phyloP scores from a whole-genome alignment of 2,888 invertebrate species.

The Sarcophaga subvicina region DNA sequence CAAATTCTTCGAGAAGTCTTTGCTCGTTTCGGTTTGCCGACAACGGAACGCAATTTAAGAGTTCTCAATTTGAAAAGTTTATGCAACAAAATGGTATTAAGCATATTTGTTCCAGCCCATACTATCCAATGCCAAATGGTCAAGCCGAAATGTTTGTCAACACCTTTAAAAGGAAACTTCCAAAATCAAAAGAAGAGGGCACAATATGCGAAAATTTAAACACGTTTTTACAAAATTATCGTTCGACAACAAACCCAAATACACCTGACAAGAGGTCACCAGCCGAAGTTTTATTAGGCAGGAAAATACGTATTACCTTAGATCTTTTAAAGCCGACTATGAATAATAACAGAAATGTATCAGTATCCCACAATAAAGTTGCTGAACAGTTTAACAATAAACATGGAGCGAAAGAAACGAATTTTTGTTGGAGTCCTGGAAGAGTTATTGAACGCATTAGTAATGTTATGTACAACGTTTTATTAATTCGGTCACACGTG shows the following conservation, averaged over 20 bases:
- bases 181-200: conserved; percentile 65
- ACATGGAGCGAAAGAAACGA: too few species aligned
- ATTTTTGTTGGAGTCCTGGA: too few species aligned
- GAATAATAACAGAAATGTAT: neutral
- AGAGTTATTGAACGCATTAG: too few species aligned
- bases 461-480: too few species aligned
- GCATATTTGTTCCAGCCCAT: conserved; percentile 47
- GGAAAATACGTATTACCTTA: conserved; percentile 61
- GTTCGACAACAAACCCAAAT: conserved; percentile 68
- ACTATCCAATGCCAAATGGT: too few species aligned
- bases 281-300: conserved; percentile 66
- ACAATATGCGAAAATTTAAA: conserved; percentile 62
- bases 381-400: too few species aligned
- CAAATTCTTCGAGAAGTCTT: conserved; percentile 2
- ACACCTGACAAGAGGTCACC: conserved; percentile 62
- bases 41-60: too few species aligned
- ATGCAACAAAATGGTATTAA: conserved; percentile 44
- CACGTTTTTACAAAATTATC: conserved; percentile 65
- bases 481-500: too few species aligned
- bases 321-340: conserved; percentile 62
- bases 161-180: conserved; percentile 62
- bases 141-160: too few species aligned
- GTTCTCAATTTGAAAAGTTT: too few species aligned
- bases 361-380: neutral
- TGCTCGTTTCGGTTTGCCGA: too few species aligned